Evolutionary conservation across 2,113 vertebrate genomes (phyloP).

Genomic region (Physeter macrocephalus): DNA sequence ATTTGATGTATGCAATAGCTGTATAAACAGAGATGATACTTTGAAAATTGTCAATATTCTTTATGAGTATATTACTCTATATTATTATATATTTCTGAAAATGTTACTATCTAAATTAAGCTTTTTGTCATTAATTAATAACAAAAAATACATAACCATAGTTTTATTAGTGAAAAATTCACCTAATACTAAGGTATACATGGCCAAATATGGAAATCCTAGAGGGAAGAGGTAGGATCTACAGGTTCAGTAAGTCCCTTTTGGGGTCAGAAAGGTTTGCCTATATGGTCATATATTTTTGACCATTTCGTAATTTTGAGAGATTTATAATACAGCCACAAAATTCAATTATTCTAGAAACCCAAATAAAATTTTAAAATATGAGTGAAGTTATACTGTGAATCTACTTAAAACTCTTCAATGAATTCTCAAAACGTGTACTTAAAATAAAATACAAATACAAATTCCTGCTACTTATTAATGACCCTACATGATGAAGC

Average conservation of each 20-base stretch:
- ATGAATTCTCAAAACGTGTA: background rate
- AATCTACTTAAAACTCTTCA: background rate
- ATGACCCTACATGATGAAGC: background rate
- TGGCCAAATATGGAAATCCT: background rate
- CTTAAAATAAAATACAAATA: background rate
- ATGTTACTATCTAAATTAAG: background rate
- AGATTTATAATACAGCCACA: background rate
- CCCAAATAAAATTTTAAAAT: background rate
- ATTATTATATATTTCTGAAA: background rate
- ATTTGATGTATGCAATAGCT: background rate
- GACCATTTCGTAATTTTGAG: background rate
- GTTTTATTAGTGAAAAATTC: background rate
- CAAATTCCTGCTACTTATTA: background rate
- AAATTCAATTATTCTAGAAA: background rate
- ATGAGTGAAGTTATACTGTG: background rate
- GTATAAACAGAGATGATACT: background rate
- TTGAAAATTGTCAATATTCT: background rate
- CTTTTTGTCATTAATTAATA: background rate
- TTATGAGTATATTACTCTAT: background rate
- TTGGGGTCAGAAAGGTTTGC: background rate
- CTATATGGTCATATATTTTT: background rate
- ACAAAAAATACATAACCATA: background rate
- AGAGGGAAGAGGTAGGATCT: background rate
- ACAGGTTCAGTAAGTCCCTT: background rate
- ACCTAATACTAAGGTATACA: background rate